Conservation (phyloP, 2,888 invertebrate species). For the Idaea biselata region DNA sequence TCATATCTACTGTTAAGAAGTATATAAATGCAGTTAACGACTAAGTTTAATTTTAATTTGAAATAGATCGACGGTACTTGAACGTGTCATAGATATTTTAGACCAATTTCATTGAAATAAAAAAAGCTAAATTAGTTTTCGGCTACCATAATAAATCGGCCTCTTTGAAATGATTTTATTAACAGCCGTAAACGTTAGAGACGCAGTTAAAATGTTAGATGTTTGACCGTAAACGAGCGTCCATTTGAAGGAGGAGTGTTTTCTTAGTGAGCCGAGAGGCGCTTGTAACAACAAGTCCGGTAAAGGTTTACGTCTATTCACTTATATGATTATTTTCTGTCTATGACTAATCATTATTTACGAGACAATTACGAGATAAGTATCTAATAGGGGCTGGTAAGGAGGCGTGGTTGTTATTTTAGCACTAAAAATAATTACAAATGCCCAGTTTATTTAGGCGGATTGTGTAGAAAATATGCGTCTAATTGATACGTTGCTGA, state of each 20-base stretch:
- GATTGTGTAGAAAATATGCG: constrained; percentile 53
- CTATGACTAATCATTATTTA: constrained; percentile 69
- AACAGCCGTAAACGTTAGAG: constrained; percentile 67
- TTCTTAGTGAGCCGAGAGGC: constrained; percentile 59
- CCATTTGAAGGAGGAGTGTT: constrained; percentile 73
- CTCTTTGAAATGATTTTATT: constrained; percentile 71
- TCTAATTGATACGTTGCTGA: constrained; percentile 71
- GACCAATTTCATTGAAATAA: constrained; percentile 37
- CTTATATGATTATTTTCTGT: constrained; percentile 70
- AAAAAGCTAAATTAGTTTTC: constrained; percentile 53
- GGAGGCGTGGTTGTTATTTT: constrained; percentile 61
- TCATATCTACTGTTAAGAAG: too few relatives aligned
- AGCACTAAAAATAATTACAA: constrained; percentile 50
- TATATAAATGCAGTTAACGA: too few relatives aligned
- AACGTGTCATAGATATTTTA: constrained; percentile 33
- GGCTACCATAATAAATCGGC: constrained; percentile 61
- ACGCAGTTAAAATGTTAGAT: constrained; percentile 75
- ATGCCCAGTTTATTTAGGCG: constrained; percentile 68
- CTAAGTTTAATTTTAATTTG: constrained; percentile 36
- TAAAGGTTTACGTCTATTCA: constrained; percentile 70
- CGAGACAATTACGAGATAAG: constrained; percentile 26
- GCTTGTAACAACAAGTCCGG: constrained; percentile 63
- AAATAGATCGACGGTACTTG: constrained; percentile 57
- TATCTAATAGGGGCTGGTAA: constrained; percentile 31
- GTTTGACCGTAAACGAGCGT: constrained; percentile 70